Evolutionary conservation across 2,888 invertebrate genomes (phyloP), one percentile per base, ranked within the genome.

Genomic region (Neoitamus cyanurus): DNA sequence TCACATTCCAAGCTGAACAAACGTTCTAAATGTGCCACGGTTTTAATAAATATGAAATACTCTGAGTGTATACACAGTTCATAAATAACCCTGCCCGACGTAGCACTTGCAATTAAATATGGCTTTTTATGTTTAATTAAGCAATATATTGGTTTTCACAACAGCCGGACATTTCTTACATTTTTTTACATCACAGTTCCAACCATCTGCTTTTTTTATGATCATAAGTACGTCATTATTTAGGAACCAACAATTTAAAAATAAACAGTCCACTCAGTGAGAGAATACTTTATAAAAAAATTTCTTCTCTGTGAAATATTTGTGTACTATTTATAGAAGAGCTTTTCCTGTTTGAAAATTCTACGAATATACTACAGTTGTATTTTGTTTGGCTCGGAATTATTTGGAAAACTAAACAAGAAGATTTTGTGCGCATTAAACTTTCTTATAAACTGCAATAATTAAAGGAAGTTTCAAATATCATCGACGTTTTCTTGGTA

Each of bases 321-420:
- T 34, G 6, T 83, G 93, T 95, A 85, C 93, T 94, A 80, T 97
- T 98, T 90, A 94, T 95, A 87, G 93, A 95, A 84, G 98, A 98
- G 90, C 98, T 98, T 0, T 95, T 95, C 89, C 94, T 89, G 90
- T 93, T 88, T 92, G 93, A 86, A 92, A 93, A 20, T 58, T 9
- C 15, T 58, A 0, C 1, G 15, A 25, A 58, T 3, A 20, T 20
- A 48, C 15, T 48, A 42, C 13, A 48, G 6, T 34, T n/a, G 46
- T 6, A 15, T n/a, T 48, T n/a, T 48, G 3, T 48, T 58, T 2
- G 1, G 6, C 9, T 58, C 7, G 25, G 11, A 20, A 58, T 58
- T 58, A 2, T 7, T 58, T 58, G 9, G 11, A 58, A 25, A 9
- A 25, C 5, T 42, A 42, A 5, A 15, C n/a, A n/a, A n/a, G n/a